Evolutionary conservation across 1,140 invertebrate species (phyloP), one percentile per base, ranked within the genome.

Genomic region (Neuroterus valhalla): DNA sequence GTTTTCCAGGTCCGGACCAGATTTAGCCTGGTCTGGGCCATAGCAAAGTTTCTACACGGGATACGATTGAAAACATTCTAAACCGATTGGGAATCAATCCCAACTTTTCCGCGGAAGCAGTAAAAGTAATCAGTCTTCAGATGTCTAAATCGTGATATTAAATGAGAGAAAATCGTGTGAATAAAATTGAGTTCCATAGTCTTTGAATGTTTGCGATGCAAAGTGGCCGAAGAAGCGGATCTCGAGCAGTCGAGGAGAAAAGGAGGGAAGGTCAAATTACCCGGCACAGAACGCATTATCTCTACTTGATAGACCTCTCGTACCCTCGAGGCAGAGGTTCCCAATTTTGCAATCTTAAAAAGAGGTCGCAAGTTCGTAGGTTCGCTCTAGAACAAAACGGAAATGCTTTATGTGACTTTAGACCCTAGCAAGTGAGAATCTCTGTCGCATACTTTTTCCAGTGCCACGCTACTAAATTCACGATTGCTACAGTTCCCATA

Each of bases 281-380:
- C 86, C 86, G 86, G 83, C 83, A 84, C 85, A 85, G 81, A 89
- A 87, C 83, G 82, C 85, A 88, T 88, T 89, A 87, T 87, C 87
- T 87, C 83, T 82, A 86, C 85, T 89, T 86, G 87, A 89, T 89
- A 85, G 86, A 84, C 82, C 84, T 75, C 72, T 68, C 45, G 66
- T 76, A 79, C 78, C 62, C 75, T 48, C 45, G 26, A 26, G 3
- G 42, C 79, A 84, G 82, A 74, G 85, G 75, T 78, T 85, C 86
- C 84, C 83, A 76, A 48, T 48, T 69, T 66, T 70, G 66, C 55
- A 78, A 73, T 68, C 46, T 68, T 74, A 31, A 55, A 55, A 55
- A 55, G 17, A 10, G 14, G 26, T 73, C 45, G 21, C 31, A 68
- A 42, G 66, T 68, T 66, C 66, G 17, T n/a, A 19, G 46, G 45